These are phyloP conservation scores for Anolis apletophallus DNA, from an alignment of 2,797 vertebrate species.

Conservation along the genomic window DNA sequence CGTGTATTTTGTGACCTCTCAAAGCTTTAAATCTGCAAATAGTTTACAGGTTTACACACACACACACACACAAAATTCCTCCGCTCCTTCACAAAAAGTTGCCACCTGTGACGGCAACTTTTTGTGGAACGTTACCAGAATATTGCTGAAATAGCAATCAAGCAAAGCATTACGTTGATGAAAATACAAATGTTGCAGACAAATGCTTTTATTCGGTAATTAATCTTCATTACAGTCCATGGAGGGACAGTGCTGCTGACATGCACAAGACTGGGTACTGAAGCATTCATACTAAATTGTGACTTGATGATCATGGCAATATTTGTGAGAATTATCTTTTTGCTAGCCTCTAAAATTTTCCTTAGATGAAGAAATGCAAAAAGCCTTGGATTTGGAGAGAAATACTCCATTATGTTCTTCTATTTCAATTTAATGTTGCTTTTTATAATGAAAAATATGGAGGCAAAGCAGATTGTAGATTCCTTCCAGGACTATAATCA, in stretches of 20 bases:
- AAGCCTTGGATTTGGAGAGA: background rate
- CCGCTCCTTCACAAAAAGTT: no score
- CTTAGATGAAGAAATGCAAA: background rate
- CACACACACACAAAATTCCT: rapidly evolving
- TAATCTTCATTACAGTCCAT: background rate
- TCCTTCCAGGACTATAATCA: no score
- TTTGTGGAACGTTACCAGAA: background rate
- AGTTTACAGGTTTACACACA: background rate
- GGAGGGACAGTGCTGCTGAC: background rate
- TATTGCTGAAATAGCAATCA: background rate
- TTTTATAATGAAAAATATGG: background rate
- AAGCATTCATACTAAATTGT: background rate
- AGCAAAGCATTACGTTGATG: background rate
- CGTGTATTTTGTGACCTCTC: background rate
- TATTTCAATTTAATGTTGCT: background rate
- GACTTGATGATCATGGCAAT: background rate
- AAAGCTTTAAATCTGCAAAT: background rate
- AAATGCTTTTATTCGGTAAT: background rate
- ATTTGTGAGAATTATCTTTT: background rate
- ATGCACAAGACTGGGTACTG: background rate
- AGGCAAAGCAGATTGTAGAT: background rate
- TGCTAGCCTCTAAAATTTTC: background rate
- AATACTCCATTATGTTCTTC: background rate
- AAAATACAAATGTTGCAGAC: conserved; percentile 4
- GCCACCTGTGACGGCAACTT: background rate